phyloP scores from a whole-genome alignment of 2,888 invertebrate species.

The Chrysotoxum bicinctum region DNA sequence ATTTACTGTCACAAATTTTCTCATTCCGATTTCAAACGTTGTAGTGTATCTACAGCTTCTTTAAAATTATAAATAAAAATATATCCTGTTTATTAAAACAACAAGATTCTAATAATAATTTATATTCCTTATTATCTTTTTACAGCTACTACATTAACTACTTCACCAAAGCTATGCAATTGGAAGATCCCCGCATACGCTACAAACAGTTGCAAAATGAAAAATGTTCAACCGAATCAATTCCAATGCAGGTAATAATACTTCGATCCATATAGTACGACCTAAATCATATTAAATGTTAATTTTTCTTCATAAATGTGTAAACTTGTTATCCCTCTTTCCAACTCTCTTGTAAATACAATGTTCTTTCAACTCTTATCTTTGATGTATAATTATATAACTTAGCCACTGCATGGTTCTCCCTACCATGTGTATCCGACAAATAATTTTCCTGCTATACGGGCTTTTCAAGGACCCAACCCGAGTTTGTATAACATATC shows the following conservation, averaged over 20 bases:
- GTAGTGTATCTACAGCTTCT: no score
- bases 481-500: slow-evolving; percentile 79
- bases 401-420: slow-evolving; percentile 85
- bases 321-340: background rate
- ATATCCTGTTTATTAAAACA: no score
- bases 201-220: slow-evolving; percentile 83
- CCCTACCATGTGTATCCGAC: slow-evolving; percentile 89
- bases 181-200: slow-evolving; percentile 88
- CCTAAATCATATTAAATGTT: background rate
- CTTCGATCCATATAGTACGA: background rate
- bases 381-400: slow-evolving; percentile 25
- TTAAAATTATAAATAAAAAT: no score
- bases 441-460: slow-evolving; percentile 85
- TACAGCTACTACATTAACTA: slow-evolving; percentile 90
- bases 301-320: slow-evolving; percentile 7
- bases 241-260: slow-evolving; percentile 84
- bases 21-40: no score
- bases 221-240: slow-evolving; percentile 84
- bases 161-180: slow-evolving; percentile 87
- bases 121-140: background rate
- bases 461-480: slow-evolving; percentile 83
- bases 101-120: no score
- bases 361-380: slow-evolving; percentile 69
- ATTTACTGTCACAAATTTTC: no score
- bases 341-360: slow-evolving; percentile 36